Percentiles rank a stretch among this genome's conserved stretches.
phyloP scores from a whole-genome alignment of 1,140 invertebrate genomes.

The Carposina sasakii region DNA sequence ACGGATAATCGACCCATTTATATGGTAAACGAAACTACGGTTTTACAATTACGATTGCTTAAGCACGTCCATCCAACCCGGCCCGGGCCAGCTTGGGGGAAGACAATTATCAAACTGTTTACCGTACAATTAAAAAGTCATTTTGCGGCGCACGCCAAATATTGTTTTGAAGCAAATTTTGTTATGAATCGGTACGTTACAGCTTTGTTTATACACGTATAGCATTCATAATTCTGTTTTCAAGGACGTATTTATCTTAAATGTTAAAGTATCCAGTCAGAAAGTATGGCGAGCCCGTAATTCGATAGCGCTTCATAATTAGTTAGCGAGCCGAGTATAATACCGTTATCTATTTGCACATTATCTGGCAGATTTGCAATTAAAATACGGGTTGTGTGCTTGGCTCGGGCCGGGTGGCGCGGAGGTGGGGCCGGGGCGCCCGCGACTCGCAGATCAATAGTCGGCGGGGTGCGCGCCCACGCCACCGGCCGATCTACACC shows the following conservation, averaged over 20 bases:
- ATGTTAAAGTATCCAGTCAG: conserved; percentile 16
- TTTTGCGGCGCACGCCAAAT: too few relatives aligned
- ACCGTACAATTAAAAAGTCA: too few relatives aligned
- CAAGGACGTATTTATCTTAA: too few relatives aligned
- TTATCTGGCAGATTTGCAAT: conserved; percentile 71
- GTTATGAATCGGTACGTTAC: too few relatives aligned
- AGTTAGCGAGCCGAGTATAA: conserved; percentile 63
- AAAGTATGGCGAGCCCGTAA: conserved; percentile 33
- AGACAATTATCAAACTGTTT: too few relatives aligned
- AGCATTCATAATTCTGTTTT: too few relatives aligned
- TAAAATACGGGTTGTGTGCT: conserved; percentile 64
- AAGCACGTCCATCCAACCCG: too few relatives aligned
- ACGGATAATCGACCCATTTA: conserved; percentile 24
- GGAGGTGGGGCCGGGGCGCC: conserved; percentile 21
- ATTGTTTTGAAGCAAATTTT: too few relatives aligned
- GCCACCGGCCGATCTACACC: conserved; percentile 45
- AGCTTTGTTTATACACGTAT: too few relatives aligned
- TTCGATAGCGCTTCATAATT: conserved; percentile 60
- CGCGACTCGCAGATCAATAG: conserved; percentile 66
- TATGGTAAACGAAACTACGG: conserved; percentile 22
- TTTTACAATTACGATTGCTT: conserved; percentile 10
- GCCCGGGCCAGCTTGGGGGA: too few relatives aligned
- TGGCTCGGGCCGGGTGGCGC: conserved; percentile 7
- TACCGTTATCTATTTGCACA: conserved; percentile 69
- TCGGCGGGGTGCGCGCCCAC: conserved; percentile 54